These are phyloP conservation scores for Suncus etruscus DNA, from an alignment of 2,113 vertebrate genomes.

Conservation along the genomic window DNA sequence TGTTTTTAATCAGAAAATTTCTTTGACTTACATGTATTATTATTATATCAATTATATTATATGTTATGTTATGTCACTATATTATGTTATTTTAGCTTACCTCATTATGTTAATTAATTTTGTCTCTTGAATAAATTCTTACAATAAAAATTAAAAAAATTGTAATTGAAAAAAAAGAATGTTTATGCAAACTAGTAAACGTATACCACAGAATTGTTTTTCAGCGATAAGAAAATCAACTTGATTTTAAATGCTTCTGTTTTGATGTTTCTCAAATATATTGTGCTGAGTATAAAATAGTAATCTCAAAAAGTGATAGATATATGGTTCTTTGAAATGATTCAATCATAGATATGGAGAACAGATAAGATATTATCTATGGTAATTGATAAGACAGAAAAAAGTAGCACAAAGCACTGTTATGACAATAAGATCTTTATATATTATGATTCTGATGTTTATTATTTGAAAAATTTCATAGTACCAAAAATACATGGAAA, in stretches of 20 bases:
- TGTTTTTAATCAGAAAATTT: no score
- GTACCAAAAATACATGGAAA: no score
- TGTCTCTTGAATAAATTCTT: no score
- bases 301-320: neutral
- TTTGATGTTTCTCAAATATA: neutral
- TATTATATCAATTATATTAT: no score
- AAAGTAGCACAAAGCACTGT: neutral
- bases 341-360: neutral
- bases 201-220: neutral
- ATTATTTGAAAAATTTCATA: constrained; percentile 3
- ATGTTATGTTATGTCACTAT: no score
- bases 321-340: constrained; percentile 40
- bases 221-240: constrained; percentile 18
- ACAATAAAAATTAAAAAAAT: no score
- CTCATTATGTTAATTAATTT: no score
- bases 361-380: neutral
- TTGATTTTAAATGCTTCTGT: neutral
- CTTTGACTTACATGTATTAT: no score
- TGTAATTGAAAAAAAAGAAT: no score
- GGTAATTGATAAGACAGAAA: neutral
- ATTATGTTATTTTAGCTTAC: no score
- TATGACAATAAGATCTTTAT: neutral
- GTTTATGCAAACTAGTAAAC: neutral
- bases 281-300: neutral
- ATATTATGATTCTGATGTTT: neutral